Evolutionary conservation across 2,888 invertebrate species (phyloP).

Genomic region (Timema podura): DNA sequence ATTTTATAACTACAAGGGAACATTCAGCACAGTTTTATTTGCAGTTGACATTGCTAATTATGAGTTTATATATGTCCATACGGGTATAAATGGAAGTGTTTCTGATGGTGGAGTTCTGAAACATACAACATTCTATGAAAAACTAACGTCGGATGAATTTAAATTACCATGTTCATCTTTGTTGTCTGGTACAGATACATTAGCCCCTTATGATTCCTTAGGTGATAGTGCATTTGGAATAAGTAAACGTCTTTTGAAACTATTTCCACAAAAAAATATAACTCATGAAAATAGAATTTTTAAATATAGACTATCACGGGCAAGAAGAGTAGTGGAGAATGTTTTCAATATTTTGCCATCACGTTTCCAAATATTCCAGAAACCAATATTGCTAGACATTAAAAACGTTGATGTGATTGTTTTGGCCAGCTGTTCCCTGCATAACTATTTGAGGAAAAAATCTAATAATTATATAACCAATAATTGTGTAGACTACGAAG

Average conservation of each 20-base stretch:
- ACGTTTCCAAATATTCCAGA: constrained; percentile 29
- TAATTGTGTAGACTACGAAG: constrained; percentile 12
- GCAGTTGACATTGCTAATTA: constrained; percentile 5
- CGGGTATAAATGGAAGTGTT: constrained; percentile 10
- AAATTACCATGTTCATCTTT: constrained; percentile 21
- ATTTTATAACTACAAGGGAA: constrained; percentile 12
- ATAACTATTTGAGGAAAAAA: constrained; percentile 21
- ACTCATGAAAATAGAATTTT: constrained; percentile 27
- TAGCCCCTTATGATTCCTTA: constrained; percentile 30
- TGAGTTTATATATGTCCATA: constrained; percentile 6
- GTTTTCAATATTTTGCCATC: constrained; percentile 30
- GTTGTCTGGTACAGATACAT: constrained; percentile 16
- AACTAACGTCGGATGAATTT: constrained; percentile 21
- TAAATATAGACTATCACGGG: constrained; percentile 31
- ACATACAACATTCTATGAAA: constrained; percentile 27
- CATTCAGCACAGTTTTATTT: constrained; percentile 3
- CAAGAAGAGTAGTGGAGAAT: constrained; percentile 30
- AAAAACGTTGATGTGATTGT: constrained; percentile 29
- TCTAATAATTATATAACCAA: constrained; percentile 11
- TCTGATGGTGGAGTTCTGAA: constrained; percentile 11
- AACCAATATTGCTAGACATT: constrained; percentile 28
- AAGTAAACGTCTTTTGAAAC: constrained; percentile 27
- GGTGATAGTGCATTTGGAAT: constrained; percentile 31
- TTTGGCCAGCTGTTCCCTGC: constrained; percentile 26
- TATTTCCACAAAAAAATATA: constrained; percentile 27